Base-by-base conservation (phyloP, 2,113 vertebrate genomes). In the rabbit (Oryctolagus cuniculus) region DNA sequence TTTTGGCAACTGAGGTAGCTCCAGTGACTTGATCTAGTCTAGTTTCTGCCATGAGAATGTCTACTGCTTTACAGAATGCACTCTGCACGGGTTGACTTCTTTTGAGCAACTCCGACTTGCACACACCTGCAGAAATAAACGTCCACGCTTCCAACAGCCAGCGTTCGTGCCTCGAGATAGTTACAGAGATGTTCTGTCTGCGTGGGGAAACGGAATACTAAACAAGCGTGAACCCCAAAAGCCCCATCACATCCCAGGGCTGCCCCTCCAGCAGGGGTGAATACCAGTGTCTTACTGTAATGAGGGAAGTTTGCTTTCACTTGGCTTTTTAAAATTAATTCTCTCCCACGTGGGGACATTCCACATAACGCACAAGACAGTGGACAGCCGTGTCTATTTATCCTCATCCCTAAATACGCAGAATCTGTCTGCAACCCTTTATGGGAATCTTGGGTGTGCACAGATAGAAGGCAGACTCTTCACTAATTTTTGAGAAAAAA, bases 301-400 rank as follows among this genome's bases (percentile, higher is more conserved):
- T 66, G 64, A 34, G 61, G 66, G 88, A 44, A 44, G 22, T 72
- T 29, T 27, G 78, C n/a, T 92, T 94, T 81, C 21, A 69, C 27
- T 10, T 84, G 75, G 4, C n/a, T 70, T 92, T 94, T 88, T 66
- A 36, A 89, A 85, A 91, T 72, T 55, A 44, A 73, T 63, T 53
- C 34, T 67, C 49, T 90, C 27, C 10, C 72, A 61, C 49, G 73
- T 1, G 21, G 86, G 67, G 69, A 90, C 22, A 25, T 72, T 29
- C 2, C 8, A 5, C 61, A 31, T 19, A 29, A 67, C 7, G 15
- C 49, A 81, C 36, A 90, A 82, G 81, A 85, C 89, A 67, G 74
- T 69, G 67, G 25, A 13, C 9, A 67, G 61, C 25, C 77, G 66
- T 93, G 38, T 11, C 15, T 31, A 27, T 22, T 51, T 53, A 17